Conservation (phyloP, 2,888 invertebrate genomes). For the Mongoloraphidia duomilia region DNA sequence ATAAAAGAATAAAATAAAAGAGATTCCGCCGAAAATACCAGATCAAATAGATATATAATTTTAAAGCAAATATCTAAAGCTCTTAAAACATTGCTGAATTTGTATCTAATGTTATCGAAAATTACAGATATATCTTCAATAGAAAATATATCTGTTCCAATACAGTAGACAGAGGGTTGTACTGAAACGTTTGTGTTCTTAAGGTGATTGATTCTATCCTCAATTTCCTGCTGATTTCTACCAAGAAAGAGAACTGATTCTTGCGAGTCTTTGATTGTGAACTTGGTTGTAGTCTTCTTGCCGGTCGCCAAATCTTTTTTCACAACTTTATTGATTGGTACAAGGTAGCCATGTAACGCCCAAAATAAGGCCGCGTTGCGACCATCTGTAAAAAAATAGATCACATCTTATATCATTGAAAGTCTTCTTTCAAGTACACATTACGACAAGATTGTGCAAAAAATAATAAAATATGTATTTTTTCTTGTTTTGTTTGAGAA, state of each 20-base stretch:
- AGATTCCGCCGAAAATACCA: background rate
- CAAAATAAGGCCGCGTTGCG: slow-evolving; percentile 8
- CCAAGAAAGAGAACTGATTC: slow-evolving; percentile 8
- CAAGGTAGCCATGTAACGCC: slow-evolving; percentile 12
- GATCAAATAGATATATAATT: slow-evolving; percentile 7
- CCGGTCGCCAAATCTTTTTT: slow-evolving; percentile 6
- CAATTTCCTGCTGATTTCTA: slow-evolving; percentile 1
- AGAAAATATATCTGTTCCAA: slow-evolving; percentile 6
- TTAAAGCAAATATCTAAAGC: slow-evolving; percentile 10
- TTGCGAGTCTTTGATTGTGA: slow-evolving; percentile 10
- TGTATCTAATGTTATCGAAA: slow-evolving; percentile 7
- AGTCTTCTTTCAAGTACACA: too few species aligned
- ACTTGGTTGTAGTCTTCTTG: slow-evolving; percentile 11
- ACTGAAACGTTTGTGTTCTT: background rate
- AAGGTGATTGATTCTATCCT: slow-evolving; percentile 1
- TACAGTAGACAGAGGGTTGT: slow-evolving; percentile 7
- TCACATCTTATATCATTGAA: too few species aligned
- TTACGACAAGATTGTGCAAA: too few species aligned
- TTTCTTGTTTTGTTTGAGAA: too few species aligned
- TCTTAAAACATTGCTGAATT: slow-evolving; percentile 6
- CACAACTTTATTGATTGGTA: slow-evolving; percentile 8
- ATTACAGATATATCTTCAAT: slow-evolving; percentile 4
- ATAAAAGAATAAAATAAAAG: too few species aligned
- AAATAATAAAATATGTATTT: too few species aligned
- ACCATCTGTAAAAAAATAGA: slow-evolving; percentile 9